These are phyloP conservation scores for Agapetus fuscipes DNA, from an alignment of 2,888 invertebrate species.

Conservation along the genomic window DNA sequence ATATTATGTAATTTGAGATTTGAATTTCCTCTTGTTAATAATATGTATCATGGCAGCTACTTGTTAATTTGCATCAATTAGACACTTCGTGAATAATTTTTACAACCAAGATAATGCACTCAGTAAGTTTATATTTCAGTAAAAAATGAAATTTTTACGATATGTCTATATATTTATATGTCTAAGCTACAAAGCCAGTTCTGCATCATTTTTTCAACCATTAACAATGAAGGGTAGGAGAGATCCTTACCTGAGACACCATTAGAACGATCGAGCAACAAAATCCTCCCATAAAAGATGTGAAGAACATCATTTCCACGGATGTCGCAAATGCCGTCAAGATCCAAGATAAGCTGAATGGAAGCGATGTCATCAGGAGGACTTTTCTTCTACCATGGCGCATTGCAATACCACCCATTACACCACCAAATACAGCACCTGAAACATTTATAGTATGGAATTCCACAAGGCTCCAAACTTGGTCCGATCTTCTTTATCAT, in stretches of 20 bases:
- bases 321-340: conserved; percentile 69
- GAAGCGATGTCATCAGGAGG: conserved; percentile 60
- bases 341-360: conserved; percentile 73
- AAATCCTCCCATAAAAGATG: conserved; percentile 77
- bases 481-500: not conserved
- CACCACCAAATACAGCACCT: conserved; percentile 65
- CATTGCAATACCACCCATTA: conserved; percentile 65
- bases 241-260: conserved; percentile 55
- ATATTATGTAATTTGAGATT: too few relatives aligned
- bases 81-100: too few relatives aligned
- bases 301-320: conserved; percentile 71
- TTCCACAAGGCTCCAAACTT: not conserved
- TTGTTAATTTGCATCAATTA: too few relatives aligned
- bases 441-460: conserved; percentile 21
- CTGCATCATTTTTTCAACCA: too few relatives aligned
- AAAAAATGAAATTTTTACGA: too few relatives aligned
- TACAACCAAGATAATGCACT: too few relatives aligned
- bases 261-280: conserved; percentile 70
- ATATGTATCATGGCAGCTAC: too few relatives aligned
- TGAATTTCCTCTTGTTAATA: too few relatives aligned
- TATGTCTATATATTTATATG: too few relatives aligned
- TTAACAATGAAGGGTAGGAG: too few relatives aligned
- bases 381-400: conserved; percentile 59
- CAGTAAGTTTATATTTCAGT: too few relatives aligned
- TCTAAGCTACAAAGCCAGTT: too few relatives aligned